Base-by-base conservation (phyloP, 1,140 invertebrate species). In the Drosophila setifemur region DNA sequence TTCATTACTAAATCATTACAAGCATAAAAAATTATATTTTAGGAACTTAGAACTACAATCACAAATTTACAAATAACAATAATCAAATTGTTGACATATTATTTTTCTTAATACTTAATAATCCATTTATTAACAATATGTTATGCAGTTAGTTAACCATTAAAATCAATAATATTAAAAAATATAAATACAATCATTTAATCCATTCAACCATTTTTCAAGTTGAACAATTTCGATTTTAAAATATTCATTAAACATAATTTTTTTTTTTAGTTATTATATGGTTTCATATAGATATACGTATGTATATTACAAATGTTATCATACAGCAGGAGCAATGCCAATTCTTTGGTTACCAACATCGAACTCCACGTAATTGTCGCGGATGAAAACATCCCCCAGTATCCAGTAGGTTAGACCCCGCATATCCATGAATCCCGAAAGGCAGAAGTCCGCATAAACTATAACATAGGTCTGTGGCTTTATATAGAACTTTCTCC, bases 321-420 rank as follows among this genome's bases (percentile, higher is more conserved):
- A 31, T 47, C 6, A 63, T 14, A 47, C 25, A 23, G 61, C 58
- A 3, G 14, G 33, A n/a, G 81, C 68, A 45, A 72, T 94, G 40
- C 95, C 95, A 48, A 95, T 91, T 52, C 93, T 91, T 66, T 93
- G 92, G 64, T 95, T 93, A n/a, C 90, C 92, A 69, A 93, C 64
- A 88, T 95, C 94, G 88, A 95, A 95, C 83, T 93, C 93, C 16
- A 94, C 93, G 89, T 94, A 94, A 77, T 92, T 94, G 42, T 91
- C 90, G 18, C 94, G 93, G 70, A 95, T 93, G 71, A 95, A 95
- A 31, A 94, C 92, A 87, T 95, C 94, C 9, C 70, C 70, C 2
- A 73, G 47, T 6, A 73, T 73, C 70, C 70, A 73, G n/a, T 50
- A 47, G 16, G 33, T 28, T 3, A 52, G 21, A 3, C 68, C 68